Evolutionary conservation across 2,113 vertebrate genomes (phyloP).

Genomic region (Phalacrocorax pelagicus): DNA sequence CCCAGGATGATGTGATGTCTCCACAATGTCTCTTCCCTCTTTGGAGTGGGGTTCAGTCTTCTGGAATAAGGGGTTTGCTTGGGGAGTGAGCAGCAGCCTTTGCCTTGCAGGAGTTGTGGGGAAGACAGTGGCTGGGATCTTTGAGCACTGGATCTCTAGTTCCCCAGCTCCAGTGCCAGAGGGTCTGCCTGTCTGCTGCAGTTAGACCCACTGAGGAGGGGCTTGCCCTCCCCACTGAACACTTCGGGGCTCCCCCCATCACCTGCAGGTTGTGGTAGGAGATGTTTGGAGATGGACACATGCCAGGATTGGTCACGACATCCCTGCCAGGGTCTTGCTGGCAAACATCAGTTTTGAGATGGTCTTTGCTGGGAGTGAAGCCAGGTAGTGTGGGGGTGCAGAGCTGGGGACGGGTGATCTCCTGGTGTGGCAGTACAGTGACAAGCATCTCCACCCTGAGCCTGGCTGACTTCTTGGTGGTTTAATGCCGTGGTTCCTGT

Average conservation of each 20-base stretch:
- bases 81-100: background rate
- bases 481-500: background rate
- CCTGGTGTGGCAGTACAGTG: background rate
- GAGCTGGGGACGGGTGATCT: background rate
- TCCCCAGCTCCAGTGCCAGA: rapidly evolving
- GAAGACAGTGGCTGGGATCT: rapidly evolving
- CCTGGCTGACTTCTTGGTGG: background rate
- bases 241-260: background rate
- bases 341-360: background rate
- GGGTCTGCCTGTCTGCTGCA: background rate
- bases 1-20: background rate
- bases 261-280: rapidly evolving
- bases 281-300: rapidly evolving
- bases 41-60: background rate
- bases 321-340: background rate
- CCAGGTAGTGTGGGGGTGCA: background rate
- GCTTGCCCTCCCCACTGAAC: background rate
- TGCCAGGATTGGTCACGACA: background rate
- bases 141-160: background rate
- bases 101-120: background rate
- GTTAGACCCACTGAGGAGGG: background rate
- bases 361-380: background rate
- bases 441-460: background rate
- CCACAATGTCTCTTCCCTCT: background rate
- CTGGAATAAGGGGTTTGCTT: background rate